Conservation (phyloP, 1,140 invertebrate genomes). For the Dreissena polymorpha region DNA sequence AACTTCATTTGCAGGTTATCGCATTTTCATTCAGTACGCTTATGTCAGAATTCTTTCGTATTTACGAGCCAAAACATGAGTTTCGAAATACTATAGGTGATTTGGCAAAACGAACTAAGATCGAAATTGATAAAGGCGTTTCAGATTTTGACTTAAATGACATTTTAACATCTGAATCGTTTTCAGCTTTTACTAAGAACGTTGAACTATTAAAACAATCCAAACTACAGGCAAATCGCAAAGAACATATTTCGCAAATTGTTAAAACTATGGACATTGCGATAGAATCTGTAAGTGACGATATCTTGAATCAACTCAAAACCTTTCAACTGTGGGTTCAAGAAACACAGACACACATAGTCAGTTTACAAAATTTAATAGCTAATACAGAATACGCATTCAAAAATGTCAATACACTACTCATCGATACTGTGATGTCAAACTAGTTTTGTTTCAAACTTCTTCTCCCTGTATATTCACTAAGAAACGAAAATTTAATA, state of each 20-base stretch:
- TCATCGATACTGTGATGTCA: background rate
- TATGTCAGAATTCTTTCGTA: background rate
- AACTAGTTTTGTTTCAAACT: background rate
- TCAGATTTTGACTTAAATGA: background rate
- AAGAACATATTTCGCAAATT: background rate
- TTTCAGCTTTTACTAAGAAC: conserved; percentile 1
- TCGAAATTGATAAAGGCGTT: background rate
- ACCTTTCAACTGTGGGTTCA: background rate
- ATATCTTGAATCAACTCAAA: background rate
- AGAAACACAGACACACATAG: background rate
- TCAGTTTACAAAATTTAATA: conserved; percentile 1
- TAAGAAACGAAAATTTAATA: conserved; percentile 8
- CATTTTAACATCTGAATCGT: background rate
- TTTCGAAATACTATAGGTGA: background rate
- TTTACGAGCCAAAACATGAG: background rate
- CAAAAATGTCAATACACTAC: background rate
- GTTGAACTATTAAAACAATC: conserved; percentile 1
- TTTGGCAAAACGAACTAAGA: background rate
- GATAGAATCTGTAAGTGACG: background rate
- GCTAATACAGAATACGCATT: background rate
- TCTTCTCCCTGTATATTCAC: background rate
- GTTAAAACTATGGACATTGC: background rate
- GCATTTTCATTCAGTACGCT: background rate
- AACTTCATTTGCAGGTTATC: background rate
- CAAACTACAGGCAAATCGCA: background rate